Evolutionary conservation across 2,797 vertebrate genomes (phyloP).

Genomic region (Natrix natrix): DNA sequence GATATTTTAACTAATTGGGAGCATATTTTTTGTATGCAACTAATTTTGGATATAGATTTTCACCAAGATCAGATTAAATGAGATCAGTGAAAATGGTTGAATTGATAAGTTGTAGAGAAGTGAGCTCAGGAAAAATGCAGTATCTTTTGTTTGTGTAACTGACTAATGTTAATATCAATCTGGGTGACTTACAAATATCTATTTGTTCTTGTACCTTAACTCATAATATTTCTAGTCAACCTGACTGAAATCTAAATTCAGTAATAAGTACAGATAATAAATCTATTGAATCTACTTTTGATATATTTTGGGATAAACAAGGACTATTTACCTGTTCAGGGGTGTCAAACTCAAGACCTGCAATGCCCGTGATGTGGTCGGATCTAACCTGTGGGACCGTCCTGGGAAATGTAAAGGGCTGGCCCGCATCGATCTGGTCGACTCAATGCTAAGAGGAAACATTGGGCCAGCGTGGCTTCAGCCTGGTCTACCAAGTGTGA

Average conservation of each 20-base stretch:
- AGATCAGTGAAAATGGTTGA: neutral
- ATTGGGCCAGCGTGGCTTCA: too few relatives aligned
- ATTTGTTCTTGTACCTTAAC: neutral
- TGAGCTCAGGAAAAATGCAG: neutral
- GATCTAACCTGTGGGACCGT: accelerated
- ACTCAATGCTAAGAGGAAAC: too few relatives aligned
- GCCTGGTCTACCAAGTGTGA: too few relatives aligned
- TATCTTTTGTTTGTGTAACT: neutral
- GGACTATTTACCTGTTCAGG: neutral
- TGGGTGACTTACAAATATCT: neutral
- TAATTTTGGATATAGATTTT: neutral
- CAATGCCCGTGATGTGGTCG: too few relatives aligned
- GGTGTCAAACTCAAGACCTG: too few relatives aligned
- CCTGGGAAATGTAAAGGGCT: too few relatives aligned
- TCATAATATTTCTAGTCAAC: neutral
- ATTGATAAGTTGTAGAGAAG: neutral
- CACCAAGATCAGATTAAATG: neutral
- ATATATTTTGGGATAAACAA: neutral
- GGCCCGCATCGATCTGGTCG: too few relatives aligned
- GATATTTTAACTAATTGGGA: neutral
- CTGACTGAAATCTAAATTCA: neutral
- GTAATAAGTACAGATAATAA: neutral
- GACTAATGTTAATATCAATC: neutral
- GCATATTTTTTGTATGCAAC: neutral
- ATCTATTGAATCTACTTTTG: neutral